Evolutionary conservation across 2,888 invertebrate genomes (phyloP).

Genomic region (Alviniconcha strummeri): DNA sequence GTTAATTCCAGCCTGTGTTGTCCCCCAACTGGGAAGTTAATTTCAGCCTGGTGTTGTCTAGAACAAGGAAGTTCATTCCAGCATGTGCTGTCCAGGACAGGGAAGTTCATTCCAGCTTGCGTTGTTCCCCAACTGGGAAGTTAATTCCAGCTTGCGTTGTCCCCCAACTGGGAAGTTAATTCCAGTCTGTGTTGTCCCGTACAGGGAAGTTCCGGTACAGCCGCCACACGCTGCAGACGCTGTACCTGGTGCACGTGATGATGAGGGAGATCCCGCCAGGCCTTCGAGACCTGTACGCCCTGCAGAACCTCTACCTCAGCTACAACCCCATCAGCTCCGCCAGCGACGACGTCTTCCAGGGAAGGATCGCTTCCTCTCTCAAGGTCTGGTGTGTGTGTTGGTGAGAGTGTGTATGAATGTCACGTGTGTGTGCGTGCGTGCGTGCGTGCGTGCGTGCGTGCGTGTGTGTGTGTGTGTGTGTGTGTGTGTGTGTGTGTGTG

Average conservation of each 20-base stretch:
- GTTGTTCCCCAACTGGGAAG: no score
- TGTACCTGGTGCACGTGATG: conserved; percentile 31
- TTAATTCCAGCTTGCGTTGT: no score
- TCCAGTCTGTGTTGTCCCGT: no score
- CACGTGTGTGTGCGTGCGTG: no score
- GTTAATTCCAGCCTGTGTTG: background rate
- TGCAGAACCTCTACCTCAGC: conserved; percentile 26
- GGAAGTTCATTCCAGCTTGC: no score
- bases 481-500: no score
- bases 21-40: no score
- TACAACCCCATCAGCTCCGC: conserved; percentile 31
- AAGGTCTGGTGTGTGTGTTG: background rate
- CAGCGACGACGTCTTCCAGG: conserved; percentile 14
- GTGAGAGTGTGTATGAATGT: no score
- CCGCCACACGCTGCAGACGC: conserved; percentile 12
- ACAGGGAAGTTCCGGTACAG: conserved; percentile 25
- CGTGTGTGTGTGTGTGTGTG: no score
- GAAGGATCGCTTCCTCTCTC: conserved; percentile 5
- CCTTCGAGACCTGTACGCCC: conserved; percentile 15
- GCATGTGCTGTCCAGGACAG: background rate
- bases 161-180: no score
- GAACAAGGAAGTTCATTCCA: conserved; percentile 6
- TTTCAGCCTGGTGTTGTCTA: no score
- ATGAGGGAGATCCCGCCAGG: conserved; percentile 26
- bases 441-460: no score